Evolutionary conservation across 92 coral and sea anemone genomes (phyloP).

Genomic region (Epizoanthus rinbou): DNA sequence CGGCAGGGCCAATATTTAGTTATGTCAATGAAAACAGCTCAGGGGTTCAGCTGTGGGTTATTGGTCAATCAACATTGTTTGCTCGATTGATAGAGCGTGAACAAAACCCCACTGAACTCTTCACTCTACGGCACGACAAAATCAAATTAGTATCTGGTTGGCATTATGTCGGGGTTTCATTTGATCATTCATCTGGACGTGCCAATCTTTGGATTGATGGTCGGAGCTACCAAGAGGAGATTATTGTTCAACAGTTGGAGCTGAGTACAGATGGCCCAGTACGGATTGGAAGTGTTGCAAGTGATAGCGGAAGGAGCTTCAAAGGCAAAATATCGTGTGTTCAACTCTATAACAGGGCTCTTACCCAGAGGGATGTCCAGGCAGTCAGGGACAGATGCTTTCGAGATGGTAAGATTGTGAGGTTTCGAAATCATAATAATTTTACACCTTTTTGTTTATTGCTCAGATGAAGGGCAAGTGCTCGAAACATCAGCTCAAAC

Average conservation of each 20-base stretch:
- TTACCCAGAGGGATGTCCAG: constrained; percentile 50
- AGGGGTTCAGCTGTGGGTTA: constrained; percentile 69
- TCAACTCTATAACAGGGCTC: constrained; percentile 72
- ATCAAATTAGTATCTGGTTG: constrained; percentile 51
- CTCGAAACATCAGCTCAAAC: no score
- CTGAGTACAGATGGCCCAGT: constrained; percentile 61
- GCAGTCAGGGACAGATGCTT: constrained; percentile 65
- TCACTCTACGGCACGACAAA: constrained; percentile 43
- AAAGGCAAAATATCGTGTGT: constrained; percentile 77
- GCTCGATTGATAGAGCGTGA: constrained; percentile 53
- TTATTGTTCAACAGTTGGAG: constrained; percentile 47
- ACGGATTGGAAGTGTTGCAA: constrained; percentile 61
- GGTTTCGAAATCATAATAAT: no score
- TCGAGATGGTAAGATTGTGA: constrained; percentile 40
- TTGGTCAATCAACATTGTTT: constrained; percentile 44
- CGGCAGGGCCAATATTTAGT: constrained; percentile 69
- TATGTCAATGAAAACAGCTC: constrained; percentile 43
- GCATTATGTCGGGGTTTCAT: constrained; percentile 75
- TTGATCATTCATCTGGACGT: constrained; percentile 50
- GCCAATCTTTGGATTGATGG: constrained; percentile 80
- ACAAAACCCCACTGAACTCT: constrained; percentile 18
- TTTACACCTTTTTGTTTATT: no score
- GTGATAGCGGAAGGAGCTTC: constrained; percentile 54
- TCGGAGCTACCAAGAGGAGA: constrained; percentile 33
- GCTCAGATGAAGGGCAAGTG: no score